Base-by-base conservation (phyloP, 1,140 invertebrate genomes). In the Drosophila prosaltans region DNA sequence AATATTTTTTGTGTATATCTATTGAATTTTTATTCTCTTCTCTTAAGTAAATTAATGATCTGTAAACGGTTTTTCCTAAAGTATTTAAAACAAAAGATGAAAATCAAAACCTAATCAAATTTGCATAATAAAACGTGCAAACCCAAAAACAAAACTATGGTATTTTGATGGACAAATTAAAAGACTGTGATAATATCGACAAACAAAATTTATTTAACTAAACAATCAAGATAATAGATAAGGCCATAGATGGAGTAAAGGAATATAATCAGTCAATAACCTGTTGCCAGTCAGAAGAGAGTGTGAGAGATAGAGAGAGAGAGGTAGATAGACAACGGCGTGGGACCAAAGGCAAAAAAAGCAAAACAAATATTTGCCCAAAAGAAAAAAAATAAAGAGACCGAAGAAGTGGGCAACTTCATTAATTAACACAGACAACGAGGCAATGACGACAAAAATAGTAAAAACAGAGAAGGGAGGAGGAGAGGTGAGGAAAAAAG, bases 201-300 rank as follows among this genome's bases (percentile, higher is more conserved):
- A 28, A 24, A 54, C 21, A 51, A 68, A 68, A n/a, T 48, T 51
- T 51, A 65, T 51, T 36, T 39, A 30, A 60, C 6, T n/a, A 24
- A 41, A 6, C 54, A 80, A 78, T 77, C 65, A 69, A 80, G 72
- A 72, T 72, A 61, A 48, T 7, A 69, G 78, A 85, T 81, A 86
- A 73, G 63, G 51, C 11, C 57, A 65, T 65, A 45, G 62, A 62
- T 62, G 60, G 45, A 51, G 21, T 26, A 26, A 51, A 10, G 3
- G 6, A 10, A 51, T 66, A 71, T 67, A 83, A 89, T 86, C 84
- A 89, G 80, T 83, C 84, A 86, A 65, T 61, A 89, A 83, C 84
- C 82, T 84, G 76, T 69, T 80, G 69, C 36, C 26, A 4, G 65
- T 59, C 39, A 65, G 60, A 71, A 10, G 26, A 55, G 66, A 24